These are phyloP conservation scores for Danaus chrysippus DNA, from an alignment of 2,888 invertebrate species.

Conservation along the genomic window DNA sequence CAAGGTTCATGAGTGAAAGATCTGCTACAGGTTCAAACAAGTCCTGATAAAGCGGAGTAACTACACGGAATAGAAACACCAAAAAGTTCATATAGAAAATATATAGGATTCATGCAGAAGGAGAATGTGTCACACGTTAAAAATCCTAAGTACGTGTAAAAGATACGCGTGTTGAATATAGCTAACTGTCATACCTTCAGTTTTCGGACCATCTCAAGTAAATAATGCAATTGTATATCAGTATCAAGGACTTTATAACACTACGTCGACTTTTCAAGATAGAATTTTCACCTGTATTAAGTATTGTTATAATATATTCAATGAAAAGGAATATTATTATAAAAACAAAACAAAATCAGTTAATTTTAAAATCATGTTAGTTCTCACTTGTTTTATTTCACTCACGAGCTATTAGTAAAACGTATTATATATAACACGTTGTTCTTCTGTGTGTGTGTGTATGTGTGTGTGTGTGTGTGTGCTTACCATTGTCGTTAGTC, in stretches of 20 bases:
- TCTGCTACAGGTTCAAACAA: neutral
- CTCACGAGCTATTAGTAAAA: conserved; percentile 15
- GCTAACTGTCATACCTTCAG: too few species aligned
- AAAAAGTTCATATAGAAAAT: neutral
- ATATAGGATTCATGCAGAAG: neutral
- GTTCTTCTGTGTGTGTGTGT: neutral
- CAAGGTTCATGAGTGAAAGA: neutral
- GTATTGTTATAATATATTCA: too few species aligned
- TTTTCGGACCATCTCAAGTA: too few species aligned
- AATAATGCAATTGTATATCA: too few species aligned
- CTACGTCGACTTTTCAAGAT: too few species aligned
- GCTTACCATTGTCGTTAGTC: conserved; percentile 67
- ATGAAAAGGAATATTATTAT: too few species aligned
- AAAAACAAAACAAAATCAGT: neutral
- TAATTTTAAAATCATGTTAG: neutral
- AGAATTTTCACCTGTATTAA: too few species aligned
- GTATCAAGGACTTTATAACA: too few species aligned
- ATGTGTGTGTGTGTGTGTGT: conserved; percentile 9
- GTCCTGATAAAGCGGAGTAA: neutral
- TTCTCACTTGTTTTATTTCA: neutral
- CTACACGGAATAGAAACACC: neutral
- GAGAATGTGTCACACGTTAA: neutral
- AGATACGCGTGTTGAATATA: too few species aligned
- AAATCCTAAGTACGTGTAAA: neutral
- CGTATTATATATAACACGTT: neutral